phyloP scores from a whole-genome alignment of 1,140 invertebrate genomes.

The Drosophila eugracilis region DNA sequence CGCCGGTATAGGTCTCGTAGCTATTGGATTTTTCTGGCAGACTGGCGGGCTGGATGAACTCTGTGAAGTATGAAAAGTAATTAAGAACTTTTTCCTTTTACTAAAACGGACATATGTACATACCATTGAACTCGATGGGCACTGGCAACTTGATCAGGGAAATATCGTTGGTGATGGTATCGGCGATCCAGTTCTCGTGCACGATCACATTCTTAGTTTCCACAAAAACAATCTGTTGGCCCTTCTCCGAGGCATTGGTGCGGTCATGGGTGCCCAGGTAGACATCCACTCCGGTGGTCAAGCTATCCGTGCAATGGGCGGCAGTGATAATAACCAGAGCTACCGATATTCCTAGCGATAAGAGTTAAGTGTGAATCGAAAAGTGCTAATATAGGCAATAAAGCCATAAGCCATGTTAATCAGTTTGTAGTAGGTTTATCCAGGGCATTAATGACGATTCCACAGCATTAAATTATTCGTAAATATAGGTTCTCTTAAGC shows the following conservation, averaged over 20 bases:
- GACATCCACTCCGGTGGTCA: constrained; percentile 79
- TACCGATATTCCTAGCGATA: constrained; percentile 32
- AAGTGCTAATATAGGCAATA: background rate
- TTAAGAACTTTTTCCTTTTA: background rate
- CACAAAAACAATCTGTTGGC: constrained; percentile 67
- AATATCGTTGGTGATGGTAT: constrained; percentile 61
- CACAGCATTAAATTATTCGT: background rate
- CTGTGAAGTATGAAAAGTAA: background rate
- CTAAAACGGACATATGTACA: background rate
- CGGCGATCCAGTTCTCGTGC: constrained; percentile 33
- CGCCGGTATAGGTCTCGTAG: constrained; percentile 54
- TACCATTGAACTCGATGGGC: constrained; percentile 51
- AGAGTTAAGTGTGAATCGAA: constrained; percentile 12
- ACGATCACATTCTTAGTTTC: constrained; percentile 56
- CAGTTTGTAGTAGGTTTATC: constrained; percentile 11
- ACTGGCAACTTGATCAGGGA: constrained; percentile 69
- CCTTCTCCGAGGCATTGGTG: constrained; percentile 45
- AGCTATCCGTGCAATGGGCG: constrained; percentile 86
- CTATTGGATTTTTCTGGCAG: constrained; percentile 53
- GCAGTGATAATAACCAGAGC: constrained; percentile 87
- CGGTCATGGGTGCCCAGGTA: constrained; percentile 68
- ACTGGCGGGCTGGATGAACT: constrained; percentile 56
- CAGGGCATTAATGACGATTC: constrained; percentile 7
- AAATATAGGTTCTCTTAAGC: background rate
- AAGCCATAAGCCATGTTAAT: constrained; percentile 26